Evolutionary conservation across 2,797 vertebrate genomes (phyloP).

Genomic region (Myotis myotis): DNA sequence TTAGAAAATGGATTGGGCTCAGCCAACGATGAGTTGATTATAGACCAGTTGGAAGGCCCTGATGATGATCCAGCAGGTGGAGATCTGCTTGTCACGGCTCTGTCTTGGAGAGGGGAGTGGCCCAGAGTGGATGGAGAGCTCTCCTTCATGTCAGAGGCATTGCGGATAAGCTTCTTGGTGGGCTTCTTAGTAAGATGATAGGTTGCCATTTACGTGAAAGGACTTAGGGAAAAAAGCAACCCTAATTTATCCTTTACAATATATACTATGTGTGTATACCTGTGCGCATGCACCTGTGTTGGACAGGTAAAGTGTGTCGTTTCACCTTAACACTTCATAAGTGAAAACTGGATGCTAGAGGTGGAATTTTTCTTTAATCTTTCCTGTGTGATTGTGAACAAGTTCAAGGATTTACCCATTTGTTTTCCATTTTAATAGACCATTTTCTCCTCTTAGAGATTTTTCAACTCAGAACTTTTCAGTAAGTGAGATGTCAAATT

Average conservation of each 20-base stretch:
- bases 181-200: neutral
- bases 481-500: constrained; percentile 69
- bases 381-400: neutral
- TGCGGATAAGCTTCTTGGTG: neutral
- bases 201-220: neutral
- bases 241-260: neutral
- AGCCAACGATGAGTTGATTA: neutral
- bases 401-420: neutral
- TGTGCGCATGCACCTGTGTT: accelerated
- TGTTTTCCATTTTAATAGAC: constrained; percentile 50
- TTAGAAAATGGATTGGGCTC: neutral
- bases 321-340: neutral
- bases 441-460: neutral
- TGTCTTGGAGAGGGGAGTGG: neutral
- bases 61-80: neutral
- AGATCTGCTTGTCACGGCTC: neutral
- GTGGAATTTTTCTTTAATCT: neutral
- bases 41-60: neutral
- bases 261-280: neutral
- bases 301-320: neutral
- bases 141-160: neutral
- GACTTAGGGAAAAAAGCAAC: neutral
- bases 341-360: neutral
- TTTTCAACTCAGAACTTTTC: constrained; percentile 57
- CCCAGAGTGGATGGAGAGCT: accelerated